Percentiles rank a stretch among this genome's conserved stretches.
Evolutionary conservation across 2,113 vertebrate genomes (phyloP).

Genomic region (Salminus brasiliensis): DNA sequence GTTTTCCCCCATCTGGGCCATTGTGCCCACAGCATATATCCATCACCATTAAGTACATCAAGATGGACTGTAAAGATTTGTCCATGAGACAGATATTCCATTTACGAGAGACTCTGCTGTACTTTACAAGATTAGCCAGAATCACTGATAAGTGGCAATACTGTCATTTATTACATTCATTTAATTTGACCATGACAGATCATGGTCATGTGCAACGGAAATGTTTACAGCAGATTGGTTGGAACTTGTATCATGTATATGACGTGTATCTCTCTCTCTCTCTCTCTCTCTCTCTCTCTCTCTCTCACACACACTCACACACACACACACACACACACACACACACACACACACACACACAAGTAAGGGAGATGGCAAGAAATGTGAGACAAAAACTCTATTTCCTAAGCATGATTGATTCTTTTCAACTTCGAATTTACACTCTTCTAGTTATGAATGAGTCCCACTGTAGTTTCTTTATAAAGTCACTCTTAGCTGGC

Average conservation of each 20-base stretch:
- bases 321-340: not conserved
- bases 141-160: not conserved
- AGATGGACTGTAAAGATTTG: not conserved
- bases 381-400: too few species aligned
- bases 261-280: conserved; percentile 3
- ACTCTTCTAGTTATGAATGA: not conserved
- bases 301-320: not conserved
- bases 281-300: not conserved
- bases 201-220: not conserved
- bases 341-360: not conserved
- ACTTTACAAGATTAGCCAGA: not conserved
- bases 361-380: not conserved
- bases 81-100: not conserved
- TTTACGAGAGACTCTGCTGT: not conserved
- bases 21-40: not conserved
- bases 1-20: not conserved
- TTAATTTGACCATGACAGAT: not conserved
- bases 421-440: not conserved
- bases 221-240: not conserved
- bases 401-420: not conserved
- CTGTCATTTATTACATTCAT: not conserved
- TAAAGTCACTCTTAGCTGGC: not conserved
- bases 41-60: not conserved
- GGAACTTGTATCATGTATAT: not conserved
- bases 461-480: not conserved